phyloP scores from a whole-genome alignment of 2,113 vertebrate genomes.

The Brachypodius melanocephalos region DNA sequence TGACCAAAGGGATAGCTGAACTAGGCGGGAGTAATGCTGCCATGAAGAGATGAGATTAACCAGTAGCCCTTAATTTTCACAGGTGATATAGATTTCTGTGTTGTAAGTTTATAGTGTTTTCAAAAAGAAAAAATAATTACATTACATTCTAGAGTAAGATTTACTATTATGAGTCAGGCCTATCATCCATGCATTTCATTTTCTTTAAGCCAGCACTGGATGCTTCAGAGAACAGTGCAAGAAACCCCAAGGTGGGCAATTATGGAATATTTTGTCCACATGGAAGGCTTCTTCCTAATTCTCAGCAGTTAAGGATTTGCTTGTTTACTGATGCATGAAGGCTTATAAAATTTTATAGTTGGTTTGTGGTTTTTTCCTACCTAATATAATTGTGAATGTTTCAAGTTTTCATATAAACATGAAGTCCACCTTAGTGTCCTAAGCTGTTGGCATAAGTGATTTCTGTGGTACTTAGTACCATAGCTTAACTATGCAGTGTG shows the following conservation, averaged over 20 bases:
- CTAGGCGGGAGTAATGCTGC: neutral
- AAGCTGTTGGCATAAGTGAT: neutral
- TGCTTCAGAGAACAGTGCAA: neutral
- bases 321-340: neutral
- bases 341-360: neutral
- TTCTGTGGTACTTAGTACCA: neutral
- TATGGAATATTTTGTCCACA: neutral
- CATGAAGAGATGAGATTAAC: neutral
- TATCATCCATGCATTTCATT: neutral
- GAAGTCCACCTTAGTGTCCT: neutral
- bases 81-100: neutral
- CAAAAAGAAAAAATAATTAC: neutral
- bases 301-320: neutral
- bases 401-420: neutral
- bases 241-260: constrained; percentile 10
- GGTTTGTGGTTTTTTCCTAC: neutral
- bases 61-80: neutral
- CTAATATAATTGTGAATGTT: neutral
- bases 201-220: neutral
- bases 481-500: neutral
- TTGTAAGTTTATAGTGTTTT: neutral
- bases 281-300: neutral
- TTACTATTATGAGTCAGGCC: neutral
- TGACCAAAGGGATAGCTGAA: neutral
- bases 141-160: neutral